Evolutionary conservation across 2,797 vertebrate genomes (phyloP).

Genomic region (Halcyon smyrnensis): DNA sequence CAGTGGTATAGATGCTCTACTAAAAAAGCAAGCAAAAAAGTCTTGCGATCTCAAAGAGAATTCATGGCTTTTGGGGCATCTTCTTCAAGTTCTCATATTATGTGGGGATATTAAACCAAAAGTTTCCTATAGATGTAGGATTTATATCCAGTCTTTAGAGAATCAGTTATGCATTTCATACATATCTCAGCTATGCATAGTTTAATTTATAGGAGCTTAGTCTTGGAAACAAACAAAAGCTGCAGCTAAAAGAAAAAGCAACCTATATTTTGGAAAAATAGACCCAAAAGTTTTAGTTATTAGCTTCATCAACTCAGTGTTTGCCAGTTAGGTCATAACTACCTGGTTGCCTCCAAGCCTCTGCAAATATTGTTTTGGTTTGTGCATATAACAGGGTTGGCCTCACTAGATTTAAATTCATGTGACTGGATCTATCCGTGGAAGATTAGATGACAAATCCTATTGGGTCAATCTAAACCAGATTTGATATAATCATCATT

Average conservation of each 20-base stretch:
- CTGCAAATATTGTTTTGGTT: not conserved
- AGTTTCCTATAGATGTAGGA: not conserved
- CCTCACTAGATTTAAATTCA: not conserved
- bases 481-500: conserved; percentile 31
- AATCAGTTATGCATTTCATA: not conserved
- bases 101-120: not conserved
- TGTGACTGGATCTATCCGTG: conserved; percentile 2
- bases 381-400: not conserved
- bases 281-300: not conserved
- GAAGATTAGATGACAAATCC: conserved; percentile 55
- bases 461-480: conserved; percentile 18
- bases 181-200: not conserved
- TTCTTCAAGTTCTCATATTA: not conserved
- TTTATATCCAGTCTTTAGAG: not conserved
- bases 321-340: not conserved
- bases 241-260: not conserved
- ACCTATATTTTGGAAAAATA: not conserved
- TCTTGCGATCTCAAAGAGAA: not conserved
- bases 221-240: not conserved
- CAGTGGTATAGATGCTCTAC: not conserved
- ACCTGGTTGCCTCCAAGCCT: not conserved
- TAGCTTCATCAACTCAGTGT: not conserved
- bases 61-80: not conserved
- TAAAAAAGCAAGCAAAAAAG: not conserved
- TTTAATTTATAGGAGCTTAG: not conserved